Evolutionary conservation across 2,888 invertebrate species (phyloP).

Genomic region (Zelleria hepariella): DNA sequence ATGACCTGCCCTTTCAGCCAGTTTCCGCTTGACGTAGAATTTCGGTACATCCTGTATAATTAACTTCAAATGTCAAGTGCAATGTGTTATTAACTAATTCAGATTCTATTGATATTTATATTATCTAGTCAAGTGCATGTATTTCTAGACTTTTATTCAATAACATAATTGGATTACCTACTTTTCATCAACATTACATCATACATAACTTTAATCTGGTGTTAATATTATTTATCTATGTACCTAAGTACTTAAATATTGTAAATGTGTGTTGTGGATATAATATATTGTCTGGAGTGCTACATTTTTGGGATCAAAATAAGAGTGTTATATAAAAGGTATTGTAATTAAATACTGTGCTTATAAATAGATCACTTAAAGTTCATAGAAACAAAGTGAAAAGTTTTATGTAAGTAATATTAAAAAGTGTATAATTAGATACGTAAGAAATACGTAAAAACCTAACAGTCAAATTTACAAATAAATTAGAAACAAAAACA

Average conservation of each 20-base stretch:
- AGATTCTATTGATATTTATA: not conserved
- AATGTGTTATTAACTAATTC: slow-evolving; percentile 19
- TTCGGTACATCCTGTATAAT: no score
- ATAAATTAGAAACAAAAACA: slow-evolving; percentile 72
- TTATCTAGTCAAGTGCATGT: not conserved
- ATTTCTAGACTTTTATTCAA: not conserved
- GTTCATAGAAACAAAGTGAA: not conserved
- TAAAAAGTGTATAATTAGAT: not conserved
- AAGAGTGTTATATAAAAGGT: slow-evolving; percentile 18
- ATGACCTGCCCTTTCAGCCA: no score
- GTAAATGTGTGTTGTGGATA: no score
- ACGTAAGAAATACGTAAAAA: slow-evolving; percentile 23
- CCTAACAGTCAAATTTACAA: slow-evolving; percentile 62
- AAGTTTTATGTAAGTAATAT: not conserved
- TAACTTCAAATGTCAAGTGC: no score
- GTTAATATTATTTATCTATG: slow-evolving; percentile 12
- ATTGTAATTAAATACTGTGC: not conserved
- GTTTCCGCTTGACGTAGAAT: no score
- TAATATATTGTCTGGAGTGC: no score
- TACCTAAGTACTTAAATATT: not conserved
- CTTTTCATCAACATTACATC: not conserved
- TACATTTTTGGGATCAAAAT: slow-evolving; percentile 58
- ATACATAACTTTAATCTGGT: not conserved
- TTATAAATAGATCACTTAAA: not conserved
- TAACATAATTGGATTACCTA: not conserved